Evolutionary conservation across 2,797 vertebrate species (phyloP).

Genomic region (Furcifer pardalis): DNA sequence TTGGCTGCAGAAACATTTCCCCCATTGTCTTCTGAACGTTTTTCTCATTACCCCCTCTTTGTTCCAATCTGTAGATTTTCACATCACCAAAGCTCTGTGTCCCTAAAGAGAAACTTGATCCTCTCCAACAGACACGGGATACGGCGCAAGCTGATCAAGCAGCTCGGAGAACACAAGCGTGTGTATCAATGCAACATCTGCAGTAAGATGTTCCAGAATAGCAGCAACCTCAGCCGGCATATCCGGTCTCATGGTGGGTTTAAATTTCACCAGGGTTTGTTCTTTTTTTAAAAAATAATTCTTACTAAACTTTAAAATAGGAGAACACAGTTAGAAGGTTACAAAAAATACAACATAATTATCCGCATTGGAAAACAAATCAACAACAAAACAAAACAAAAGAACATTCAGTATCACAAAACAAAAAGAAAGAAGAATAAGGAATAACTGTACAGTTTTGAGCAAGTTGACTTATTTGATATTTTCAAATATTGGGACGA

Average conservation of each 20-base stretch:
- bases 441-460: no score
- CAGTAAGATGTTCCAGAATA: conserved; percentile 97
- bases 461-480: no score
- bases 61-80: conserved; percentile 72
- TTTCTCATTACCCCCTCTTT: conserved; percentile 54
- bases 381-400: no score
- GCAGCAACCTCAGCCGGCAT: conserved; percentile 98
- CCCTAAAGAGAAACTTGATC: conserved; percentile 79
- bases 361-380: no score
- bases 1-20: background rate
- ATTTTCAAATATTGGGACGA: no score
- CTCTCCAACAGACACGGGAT: conserved; percentile 79
- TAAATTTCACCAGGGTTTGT: background rate
- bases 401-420: no score
- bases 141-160: conserved; percentile 79
- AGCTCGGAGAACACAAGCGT: conserved; percentile 89
- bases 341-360: no score
- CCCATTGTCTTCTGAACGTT: conserved; percentile 23
- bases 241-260: conserved; percentile 92
- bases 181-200: conserved; percentile 93
- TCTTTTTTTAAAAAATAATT: no score
- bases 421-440: no score
- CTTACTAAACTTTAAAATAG: background rate
- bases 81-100: conserved; percentile 73
- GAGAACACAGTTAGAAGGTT: background rate